Evolutionary conservation across 2,888 invertebrate genomes (phyloP), one percentile per base, ranked within the genome.

Genomic region (Nebria salina): DNA sequence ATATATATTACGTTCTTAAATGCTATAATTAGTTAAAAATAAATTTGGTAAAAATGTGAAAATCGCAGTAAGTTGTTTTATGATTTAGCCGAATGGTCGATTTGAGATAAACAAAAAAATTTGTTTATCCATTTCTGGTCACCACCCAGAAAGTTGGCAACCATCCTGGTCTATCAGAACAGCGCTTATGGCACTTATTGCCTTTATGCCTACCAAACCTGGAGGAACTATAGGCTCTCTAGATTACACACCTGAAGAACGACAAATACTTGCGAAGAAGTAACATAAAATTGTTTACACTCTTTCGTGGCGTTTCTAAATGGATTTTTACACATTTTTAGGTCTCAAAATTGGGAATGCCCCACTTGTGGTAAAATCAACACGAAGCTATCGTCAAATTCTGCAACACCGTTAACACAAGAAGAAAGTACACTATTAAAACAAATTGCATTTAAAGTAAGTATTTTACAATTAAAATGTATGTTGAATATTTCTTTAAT

Each of bases 81-180:
- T 34, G 34, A 34, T 88, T 68, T 85, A 96, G 95, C 97, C 97
- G 1, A 98, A 97, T 89, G 98, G 98, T 73, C 92, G 98, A 84
- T 98, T 98, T 90, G 97, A 98, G 90, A 92, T 93, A 8, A 95
- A 96, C 88, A 97, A 96, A 88, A 98, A 98, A 89, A 97, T 98
- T 86, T 98, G 98, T 88, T 90, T 98, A 84, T 97, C 97, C 83
- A 98, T 98, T 86, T 98, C 97, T 82, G 97, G 97, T 5, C 95
- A 97, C 89, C 98, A 98, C 88, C 98, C 98, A n/a, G 98, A 98
- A 89, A 96, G 97, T 65, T 98, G 98, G 98, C 96, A 97, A 87
- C 98, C 98, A 41, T 97, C 97, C 2, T 98, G 98, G 98, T 97
- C 97, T 43, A 97, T 98, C 84, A 92, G 98, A 83, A 98, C 98